Evolutionary conservation across 2,113 vertebrate species (phyloP).

Genomic region (Erythrolamprus reginae): DNA sequence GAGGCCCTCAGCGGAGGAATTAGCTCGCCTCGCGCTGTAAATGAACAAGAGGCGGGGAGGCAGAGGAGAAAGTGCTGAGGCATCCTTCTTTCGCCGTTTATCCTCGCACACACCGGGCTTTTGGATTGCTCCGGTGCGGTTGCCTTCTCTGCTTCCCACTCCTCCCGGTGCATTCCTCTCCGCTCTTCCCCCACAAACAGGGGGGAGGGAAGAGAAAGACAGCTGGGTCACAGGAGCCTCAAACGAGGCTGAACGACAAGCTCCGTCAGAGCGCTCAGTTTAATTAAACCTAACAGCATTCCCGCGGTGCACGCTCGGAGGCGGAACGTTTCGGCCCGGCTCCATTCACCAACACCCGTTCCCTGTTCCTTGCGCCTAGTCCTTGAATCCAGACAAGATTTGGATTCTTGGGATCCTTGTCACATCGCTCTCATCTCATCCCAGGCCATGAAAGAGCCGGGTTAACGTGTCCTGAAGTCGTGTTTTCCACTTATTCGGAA

Average conservation of each 20-base stretch:
- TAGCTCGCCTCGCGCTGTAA: constrained; percentile 44
- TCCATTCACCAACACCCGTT: not conserved
- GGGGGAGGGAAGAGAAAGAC: not conserved
- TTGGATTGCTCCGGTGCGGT: constrained; percentile 11
- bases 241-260: not conserved
- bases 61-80: constrained; percentile 46
- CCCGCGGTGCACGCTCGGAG: not conserved
- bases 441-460: not conserved
- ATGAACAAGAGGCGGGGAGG: constrained; percentile 9
- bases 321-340: not conserved
- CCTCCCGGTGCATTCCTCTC: not conserved
- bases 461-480: not conserved
- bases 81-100: constrained; percentile 41
- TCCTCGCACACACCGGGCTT: not conserved
- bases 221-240: not conserved
- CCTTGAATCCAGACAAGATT: not conserved
- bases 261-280: not conserved
- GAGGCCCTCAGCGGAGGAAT: constrained; percentile 53
- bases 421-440: not conserved
- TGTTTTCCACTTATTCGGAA: not conserved
- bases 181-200: not conserved
- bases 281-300: constrained; percentile 4
- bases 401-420: not conserved
- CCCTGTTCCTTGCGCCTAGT: not conserved
- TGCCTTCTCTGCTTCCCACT: constrained; percentile 11